These are phyloP conservation scores for Pimephales promelas DNA, from an alignment of 2,113 vertebrate genomes.

Conservation along the genomic window DNA sequence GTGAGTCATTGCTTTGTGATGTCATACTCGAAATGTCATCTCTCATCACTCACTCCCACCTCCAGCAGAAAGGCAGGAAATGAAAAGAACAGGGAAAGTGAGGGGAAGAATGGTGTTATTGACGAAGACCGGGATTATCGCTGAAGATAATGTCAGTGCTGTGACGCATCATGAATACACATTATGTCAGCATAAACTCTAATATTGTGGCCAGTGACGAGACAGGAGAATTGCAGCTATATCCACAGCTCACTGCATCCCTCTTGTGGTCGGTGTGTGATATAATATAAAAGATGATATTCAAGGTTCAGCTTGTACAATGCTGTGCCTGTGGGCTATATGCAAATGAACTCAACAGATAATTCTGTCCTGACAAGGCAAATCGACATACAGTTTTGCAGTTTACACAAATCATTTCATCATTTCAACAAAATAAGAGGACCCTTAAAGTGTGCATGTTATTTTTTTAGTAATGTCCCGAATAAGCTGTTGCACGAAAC, in stretches of 20 bases:
- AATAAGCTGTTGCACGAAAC: too few species aligned
- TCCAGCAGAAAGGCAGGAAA: constrained; percentile 44
- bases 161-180: background rate
- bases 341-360: background rate
- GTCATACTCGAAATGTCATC: constrained; percentile 56
- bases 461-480: too few species aligned
- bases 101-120: constrained; percentile 37
- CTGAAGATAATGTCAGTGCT: constrained; percentile 17
- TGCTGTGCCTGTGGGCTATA: background rate
- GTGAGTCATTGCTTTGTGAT: constrained; percentile 56
- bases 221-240: background rate
- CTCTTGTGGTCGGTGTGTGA: constrained; percentile 38
- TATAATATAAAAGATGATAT: background rate
- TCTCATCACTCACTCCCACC: constrained; percentile 37
- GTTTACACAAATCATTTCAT: too few species aligned
- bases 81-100: constrained; percentile 32
- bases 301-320: background rate
- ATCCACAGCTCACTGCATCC: constrained; percentile 35
- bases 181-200: background rate
- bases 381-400: background rate
- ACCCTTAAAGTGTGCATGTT: too few species aligned
- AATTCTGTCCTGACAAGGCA: background rate
- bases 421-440: too few species aligned
- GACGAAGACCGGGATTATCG: constrained; percentile 23
- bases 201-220: background rate